These are phyloP conservation scores for Drosophila bipectinata DNA, from an alignment of 1,140 invertebrate species.

Conservation along the genomic window DNA sequence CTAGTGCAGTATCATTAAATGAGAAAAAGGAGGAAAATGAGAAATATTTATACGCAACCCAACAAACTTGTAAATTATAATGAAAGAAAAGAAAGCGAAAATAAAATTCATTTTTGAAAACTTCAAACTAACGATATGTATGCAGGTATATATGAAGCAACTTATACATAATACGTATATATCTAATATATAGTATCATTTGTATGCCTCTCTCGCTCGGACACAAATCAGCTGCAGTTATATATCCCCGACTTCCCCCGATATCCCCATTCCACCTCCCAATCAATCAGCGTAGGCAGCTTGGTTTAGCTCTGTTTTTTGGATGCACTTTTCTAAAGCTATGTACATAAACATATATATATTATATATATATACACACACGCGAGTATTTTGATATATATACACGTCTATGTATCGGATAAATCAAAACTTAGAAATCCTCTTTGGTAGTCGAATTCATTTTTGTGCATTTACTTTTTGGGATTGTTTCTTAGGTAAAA, in stretches of 20 bases:
- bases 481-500: conserved; percentile 37
- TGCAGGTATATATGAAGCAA: conserved; percentile 39
- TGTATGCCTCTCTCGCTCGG: conserved; percentile 24
- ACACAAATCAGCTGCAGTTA: conserved; percentile 8
- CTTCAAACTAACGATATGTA: conserved; percentile 49
- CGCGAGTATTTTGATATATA: conserved; percentile 46
- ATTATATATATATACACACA: conserved; percentile 22
- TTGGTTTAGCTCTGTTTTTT: conserved; percentile 73
- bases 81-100: conserved; percentile 58
- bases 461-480: conserved; percentile 50
- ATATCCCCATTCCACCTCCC: neutral
- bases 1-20: conserved; percentile 74
- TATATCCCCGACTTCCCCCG: neutral
- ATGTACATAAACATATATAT: conserved; percentile 51
- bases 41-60: conserved; percentile 69
- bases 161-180: conserved; percentile 44
- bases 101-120: conserved; percentile 64
- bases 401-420: conserved; percentile 36
- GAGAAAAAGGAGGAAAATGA: conserved; percentile 47
- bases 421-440: conserved; percentile 38
- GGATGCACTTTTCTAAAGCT: conserved; percentile 69
- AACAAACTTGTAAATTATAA: conserved; percentile 76
- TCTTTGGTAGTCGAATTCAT: conserved; percentile 64
- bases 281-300: conserved; percentile 56
- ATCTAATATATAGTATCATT: conserved; percentile 48